Conservation (phyloP, 2,113 vertebrate genomes). For the Mormyrus iriodes region DNA sequence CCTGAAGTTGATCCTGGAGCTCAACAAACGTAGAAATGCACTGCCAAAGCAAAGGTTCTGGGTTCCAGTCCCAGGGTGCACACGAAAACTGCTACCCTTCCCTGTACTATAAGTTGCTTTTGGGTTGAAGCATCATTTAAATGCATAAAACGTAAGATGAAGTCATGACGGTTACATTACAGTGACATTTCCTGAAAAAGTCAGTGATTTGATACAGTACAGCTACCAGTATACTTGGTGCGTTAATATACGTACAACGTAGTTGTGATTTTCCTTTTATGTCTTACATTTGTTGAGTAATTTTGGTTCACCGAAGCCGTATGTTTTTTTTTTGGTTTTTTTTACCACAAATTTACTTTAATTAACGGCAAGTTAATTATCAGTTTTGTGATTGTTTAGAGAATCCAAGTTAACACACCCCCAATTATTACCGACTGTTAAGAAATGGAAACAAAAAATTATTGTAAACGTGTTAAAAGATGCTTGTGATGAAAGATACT, state of each 20-base stretch:
- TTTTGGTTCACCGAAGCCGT: neutral
- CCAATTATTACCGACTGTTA: neutral
- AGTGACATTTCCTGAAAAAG: neutral
- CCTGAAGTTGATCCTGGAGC: neutral
- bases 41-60: neutral
- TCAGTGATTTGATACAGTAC: neutral
- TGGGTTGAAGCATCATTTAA: neutral
- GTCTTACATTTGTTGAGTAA: too few species aligned
- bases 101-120: neutral
- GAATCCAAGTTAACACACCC: neutral
- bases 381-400: neutral
- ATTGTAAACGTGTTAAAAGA: neutral
- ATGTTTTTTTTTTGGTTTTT: neutral
- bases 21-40: neutral
- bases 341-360: neutral
- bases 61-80: neutral
- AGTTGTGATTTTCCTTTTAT: too few species aligned
- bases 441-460: neutral
- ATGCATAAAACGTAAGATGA: neutral
- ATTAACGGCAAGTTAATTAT: neutral
- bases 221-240: neutral
- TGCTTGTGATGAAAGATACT: neutral
- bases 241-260: neutral
- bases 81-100: neutral
- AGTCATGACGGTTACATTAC: neutral